Evolutionary conservation across 2,888 invertebrate genomes (phyloP).

Genomic region (Aporophyla nigra): DNA sequence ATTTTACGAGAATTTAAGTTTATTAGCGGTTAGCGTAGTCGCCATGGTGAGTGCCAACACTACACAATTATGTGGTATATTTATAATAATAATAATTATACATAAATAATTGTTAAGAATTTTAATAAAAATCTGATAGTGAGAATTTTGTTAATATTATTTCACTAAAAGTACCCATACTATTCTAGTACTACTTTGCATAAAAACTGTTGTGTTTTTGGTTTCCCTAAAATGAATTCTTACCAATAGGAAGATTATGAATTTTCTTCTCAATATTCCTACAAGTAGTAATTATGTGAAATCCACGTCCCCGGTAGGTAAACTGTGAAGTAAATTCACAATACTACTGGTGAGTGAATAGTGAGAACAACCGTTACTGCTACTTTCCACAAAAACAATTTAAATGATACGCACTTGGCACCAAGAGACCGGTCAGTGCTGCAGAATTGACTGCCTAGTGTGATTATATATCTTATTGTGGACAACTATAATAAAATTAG

Average conservation of each 20-base stretch:
- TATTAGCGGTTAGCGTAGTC: constrained; percentile 72
- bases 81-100: constrained; percentile 84
- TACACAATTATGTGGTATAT: constrained; percentile 82
- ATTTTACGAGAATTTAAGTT: constrained; percentile 69
- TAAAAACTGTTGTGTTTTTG: constrained; percentile 55
- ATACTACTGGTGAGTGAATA: no score
- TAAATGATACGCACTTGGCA: constrained; percentile 16
- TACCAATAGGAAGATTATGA: no score
- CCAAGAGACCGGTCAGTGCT: not conserved
- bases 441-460: not conserved
- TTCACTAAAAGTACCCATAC: constrained; percentile 58
- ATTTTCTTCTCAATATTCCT: no score
- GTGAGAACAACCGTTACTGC: no score
- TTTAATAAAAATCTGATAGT: constrained; percentile 87
- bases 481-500: constrained; percentile 17
- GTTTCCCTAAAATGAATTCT: no score
- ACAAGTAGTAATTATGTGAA: no score
- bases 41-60: constrained; percentile 86
- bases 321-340: no score
- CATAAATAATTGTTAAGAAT: constrained; percentile 85
- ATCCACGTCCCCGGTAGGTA: no score
- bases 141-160: constrained; percentile 74
- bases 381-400: not conserved
- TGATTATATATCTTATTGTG: not conserved
- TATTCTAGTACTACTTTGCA: constrained; percentile 60